Conservation (phyloP, 1,140 invertebrate genomes). For the Pogonognathellus flavescens region DNA sequence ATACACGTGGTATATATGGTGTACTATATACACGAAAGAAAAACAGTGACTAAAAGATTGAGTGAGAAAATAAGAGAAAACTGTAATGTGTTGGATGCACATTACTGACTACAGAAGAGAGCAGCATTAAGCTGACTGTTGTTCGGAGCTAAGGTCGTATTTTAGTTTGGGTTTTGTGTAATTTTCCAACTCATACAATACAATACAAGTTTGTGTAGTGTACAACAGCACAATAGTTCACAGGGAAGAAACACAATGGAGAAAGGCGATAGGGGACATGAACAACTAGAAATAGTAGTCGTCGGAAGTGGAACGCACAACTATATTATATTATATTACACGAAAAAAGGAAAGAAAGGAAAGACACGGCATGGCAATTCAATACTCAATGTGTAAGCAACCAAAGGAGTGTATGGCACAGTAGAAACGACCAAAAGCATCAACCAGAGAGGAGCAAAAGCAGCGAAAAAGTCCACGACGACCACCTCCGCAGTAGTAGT, state of each 20-base stretch:
- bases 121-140: no score
- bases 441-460: not conserved
- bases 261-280: slow-evolving; percentile 9
- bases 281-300: slow-evolving; percentile 13
- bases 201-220: slow-evolving; percentile 16
- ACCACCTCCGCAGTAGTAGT: not conserved
- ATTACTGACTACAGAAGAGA: not conserved
- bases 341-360: slow-evolving; percentile 19
- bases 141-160: not conserved
- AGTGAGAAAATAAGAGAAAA: slow-evolving; percentile 18
- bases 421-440: not conserved
- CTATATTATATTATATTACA: slow-evolving; percentile 8
- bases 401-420: not conserved
- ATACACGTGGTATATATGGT: not conserved
- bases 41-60: slow-evolving; percentile 7
- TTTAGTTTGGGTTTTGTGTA: slow-evolving; percentile 16
- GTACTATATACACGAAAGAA: not conserved
- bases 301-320: slow-evolving; percentile 38
- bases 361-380: slow-evolving; percentile 1
- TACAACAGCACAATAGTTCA: slow-evolving; percentile 2
- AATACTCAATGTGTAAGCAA: not conserved
- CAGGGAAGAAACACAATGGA: slow-evolving; percentile 28
- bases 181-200: slow-evolving; percentile 11
- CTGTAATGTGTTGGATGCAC: not conserved
- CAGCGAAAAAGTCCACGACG: slow-evolving; percentile 10